Evolutionary conservation across 2,113 vertebrate species (phyloP).

Genomic region (Cairina moschata): DNA sequence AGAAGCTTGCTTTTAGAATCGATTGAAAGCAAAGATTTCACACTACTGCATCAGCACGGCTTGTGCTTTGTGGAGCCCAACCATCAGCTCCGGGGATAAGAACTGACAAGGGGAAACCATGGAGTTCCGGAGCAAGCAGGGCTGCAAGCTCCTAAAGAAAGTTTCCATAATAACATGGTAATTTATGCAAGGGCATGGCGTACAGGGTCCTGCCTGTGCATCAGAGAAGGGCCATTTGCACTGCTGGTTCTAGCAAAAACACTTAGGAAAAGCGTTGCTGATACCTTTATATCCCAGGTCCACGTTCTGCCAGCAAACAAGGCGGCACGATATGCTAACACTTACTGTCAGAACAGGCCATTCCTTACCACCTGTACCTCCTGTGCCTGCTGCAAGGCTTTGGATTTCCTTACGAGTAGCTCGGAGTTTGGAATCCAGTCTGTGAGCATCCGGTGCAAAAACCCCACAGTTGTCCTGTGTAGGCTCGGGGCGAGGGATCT

Average conservation of each 20-base stretch:
- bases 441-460: neutral
- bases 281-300: neutral
- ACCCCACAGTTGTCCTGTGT: fast-evolving
- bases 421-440: neutral
- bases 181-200: conserved; percentile 51
- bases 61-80: conserved; percentile 49
- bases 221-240: neutral
- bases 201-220: neutral
- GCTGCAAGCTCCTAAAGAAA: conserved; percentile 22
- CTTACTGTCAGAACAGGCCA: neutral
- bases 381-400: neutral
- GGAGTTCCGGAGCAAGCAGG: neutral
- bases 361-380: neutral
- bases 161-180: conserved; percentile 33
- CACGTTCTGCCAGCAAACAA: neutral
- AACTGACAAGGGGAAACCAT: neutral
- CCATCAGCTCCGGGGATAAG: neutral
- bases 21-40: conserved; percentile 61
- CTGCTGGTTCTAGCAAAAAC: neutral
- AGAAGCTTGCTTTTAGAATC: conserved; percentile 1
- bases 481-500: neutral
- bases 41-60: conserved; percentile 23
- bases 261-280: neutral
- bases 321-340: neutral
- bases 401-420: neutral